These are phyloP conservation scores for Habrosyne pyritoides DNA, from an alignment of 2,888 invertebrate species.

Conservation along the genomic window DNA sequence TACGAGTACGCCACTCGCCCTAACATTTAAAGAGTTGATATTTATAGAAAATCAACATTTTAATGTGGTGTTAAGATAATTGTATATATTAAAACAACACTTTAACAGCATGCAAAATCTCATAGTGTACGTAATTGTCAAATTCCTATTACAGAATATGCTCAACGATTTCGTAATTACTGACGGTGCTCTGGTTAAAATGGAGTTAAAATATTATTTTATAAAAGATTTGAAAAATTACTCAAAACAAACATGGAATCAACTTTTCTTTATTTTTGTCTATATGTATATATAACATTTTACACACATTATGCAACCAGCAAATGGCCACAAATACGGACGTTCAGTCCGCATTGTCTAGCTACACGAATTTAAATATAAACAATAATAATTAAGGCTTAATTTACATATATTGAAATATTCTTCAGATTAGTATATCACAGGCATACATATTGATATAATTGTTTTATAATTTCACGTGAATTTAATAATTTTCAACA, in stretches of 20 bases:
- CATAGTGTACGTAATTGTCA: too few relatives aligned
- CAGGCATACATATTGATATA: slow-evolving; percentile 42
- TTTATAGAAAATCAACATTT: too few relatives aligned
- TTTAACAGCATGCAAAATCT: too few relatives aligned
- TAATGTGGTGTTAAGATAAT: too few relatives aligned
- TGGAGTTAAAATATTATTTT: neutral
- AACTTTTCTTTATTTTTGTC: slow-evolving; percentile 4
- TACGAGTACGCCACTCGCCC: too few relatives aligned
- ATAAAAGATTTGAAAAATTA: slow-evolving; percentile 1
- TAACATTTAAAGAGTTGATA: too few relatives aligned
- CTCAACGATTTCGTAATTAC: too few relatives aligned
- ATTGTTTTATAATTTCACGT: slow-evolving; percentile 18
- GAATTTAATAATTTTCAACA: neutral
- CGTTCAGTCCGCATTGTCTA: neutral
- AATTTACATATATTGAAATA: slow-evolving; percentile 29
- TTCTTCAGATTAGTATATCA: slow-evolving; percentile 49
- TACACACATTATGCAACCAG: neutral
- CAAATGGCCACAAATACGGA: neutral
- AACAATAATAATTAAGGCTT: neutral
- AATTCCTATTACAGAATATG: too few relatives aligned
- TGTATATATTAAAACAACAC: too few relatives aligned
- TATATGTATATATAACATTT: slow-evolving; percentile 2
- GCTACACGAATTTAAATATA: neutral
- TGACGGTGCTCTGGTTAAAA: neutral
- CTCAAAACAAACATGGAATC: neutral